phyloP scores from a whole-genome alignment of 2,797 vertebrate species.

The Peromyscus melanophrys region DNA sequence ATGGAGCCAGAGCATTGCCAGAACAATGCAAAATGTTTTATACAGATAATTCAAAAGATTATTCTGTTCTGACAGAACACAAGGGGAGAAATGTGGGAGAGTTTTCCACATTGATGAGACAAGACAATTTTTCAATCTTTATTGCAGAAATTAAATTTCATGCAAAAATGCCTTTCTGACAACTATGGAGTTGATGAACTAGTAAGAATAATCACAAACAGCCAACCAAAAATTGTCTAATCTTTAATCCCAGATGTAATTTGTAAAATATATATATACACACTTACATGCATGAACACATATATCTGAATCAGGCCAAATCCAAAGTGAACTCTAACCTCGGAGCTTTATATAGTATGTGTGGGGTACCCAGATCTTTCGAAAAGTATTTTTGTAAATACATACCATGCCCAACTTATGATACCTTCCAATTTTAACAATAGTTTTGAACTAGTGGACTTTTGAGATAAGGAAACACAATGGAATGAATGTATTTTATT shows the following conservation, averaged over 20 bases:
- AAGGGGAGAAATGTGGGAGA: background rate
- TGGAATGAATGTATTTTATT: conserved; percentile 56
- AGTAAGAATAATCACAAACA: conserved; percentile 77
- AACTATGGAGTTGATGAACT: conserved; percentile 77
- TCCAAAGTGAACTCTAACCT: conserved; percentile 7
- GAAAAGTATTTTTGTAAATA: conserved; percentile 36
- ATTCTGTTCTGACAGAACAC: conserved; percentile 75
- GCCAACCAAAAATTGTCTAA: conserved; percentile 50
- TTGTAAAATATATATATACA: conserved; percentile 2
- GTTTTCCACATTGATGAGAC: conserved; percentile 73
- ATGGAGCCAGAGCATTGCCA: conserved; percentile 85
- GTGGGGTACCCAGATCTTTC: background rate
- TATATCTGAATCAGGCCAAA: conserved; percentile 23
- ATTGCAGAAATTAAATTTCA: conserved; percentile 85
- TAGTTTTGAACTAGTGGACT: conserved; percentile 24
- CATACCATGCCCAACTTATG: background rate
- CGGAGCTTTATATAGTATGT: background rate
- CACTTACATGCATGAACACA: background rate
- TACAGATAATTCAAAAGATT: conserved; percentile 79
- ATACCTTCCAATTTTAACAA: background rate
- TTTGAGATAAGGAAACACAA: conserved; percentile 51
- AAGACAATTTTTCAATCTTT: conserved; percentile 81
- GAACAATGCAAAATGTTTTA: conserved; percentile 84
- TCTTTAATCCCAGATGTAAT: conserved; percentile 71
- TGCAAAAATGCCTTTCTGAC: conserved; percentile 81